Percentiles rank a stretch among this genome's conserved stretches.
phyloP scores from a whole-genome alignment of 1,140 invertebrate genomes.

The Cephus cinctus region DNA sequence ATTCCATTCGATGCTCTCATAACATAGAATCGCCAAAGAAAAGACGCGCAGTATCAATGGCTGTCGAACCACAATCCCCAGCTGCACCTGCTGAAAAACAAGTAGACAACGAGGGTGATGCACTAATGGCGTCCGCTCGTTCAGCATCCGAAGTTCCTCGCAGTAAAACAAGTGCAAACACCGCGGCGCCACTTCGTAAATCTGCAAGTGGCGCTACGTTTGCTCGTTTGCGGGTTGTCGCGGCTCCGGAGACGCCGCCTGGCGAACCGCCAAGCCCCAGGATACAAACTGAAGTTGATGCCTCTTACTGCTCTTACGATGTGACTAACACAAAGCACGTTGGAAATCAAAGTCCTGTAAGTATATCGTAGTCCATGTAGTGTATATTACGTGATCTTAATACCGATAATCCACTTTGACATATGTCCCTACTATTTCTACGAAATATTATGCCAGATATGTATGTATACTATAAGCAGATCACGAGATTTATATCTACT shows the following conservation, averaged over 20 bases:
- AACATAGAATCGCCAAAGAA: slow-evolving; percentile 57
- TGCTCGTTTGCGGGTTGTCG: slow-evolving; percentile 44
- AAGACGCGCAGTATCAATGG: slow-evolving; percentile 58
- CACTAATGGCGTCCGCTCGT: slow-evolving; percentile 54
- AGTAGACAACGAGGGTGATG: slow-evolving; percentile 58
- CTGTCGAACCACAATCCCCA: slow-evolving; percentile 48
- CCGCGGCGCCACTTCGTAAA: slow-evolving; percentile 44
- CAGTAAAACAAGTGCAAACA: slow-evolving; percentile 38
- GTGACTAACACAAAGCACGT: slow-evolving; percentile 50
- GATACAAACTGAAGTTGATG: slow-evolving; percentile 61
- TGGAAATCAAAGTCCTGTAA: slow-evolving; percentile 52
- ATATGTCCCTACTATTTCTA: too few species aligned
- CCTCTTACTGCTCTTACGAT: slow-evolving; percentile 58
- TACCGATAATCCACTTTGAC: too few species aligned
- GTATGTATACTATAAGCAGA: too few species aligned
- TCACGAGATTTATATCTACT: too few species aligned
- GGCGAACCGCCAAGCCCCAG: slow-evolving; percentile 59
- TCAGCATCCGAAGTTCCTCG: slow-evolving; percentile 51
- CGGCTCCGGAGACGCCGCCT: slow-evolving; percentile 38
- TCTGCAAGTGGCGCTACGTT: slow-evolving; percentile 52
- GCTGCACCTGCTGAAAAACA: slow-evolving; percentile 47
- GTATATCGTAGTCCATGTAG: slow-evolving; percentile 12
- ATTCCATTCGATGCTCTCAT: too few species aligned
- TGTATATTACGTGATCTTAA: too few species aligned
- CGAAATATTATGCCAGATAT: too few species aligned